Evolutionary conservation across 2,888 invertebrate species (phyloP), one percentile per base, ranked within the genome.

Genomic region (Heliconius erato): DNA sequence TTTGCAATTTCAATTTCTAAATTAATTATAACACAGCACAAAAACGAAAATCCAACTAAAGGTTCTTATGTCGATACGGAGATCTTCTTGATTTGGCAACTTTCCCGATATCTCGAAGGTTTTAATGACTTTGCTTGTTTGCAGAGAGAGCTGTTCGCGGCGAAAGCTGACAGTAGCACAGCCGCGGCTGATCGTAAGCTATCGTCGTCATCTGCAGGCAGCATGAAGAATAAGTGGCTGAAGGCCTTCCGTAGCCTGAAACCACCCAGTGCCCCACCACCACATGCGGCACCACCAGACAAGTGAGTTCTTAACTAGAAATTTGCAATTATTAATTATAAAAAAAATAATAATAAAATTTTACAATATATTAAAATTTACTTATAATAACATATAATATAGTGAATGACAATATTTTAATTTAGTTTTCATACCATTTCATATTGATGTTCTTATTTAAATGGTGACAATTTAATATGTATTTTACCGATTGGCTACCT

Each of bases 181-280:
- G 95, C 97, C 88, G 96, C 97, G 90, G 96, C 97, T 88, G 98
- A 98, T 94, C 97, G 98, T 86, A 98, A 98, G 96, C 97, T 98
- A 96, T 98, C 98, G 71, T 97, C 98, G 79, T 97, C 98, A 83
- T 98, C 98, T 87, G 97, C 98, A 87, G 98, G 98, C 90, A 98
- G 98, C 94, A 99, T 99, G 97, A 99, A 99, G 96, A 98, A 98
- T 92, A 99, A 99, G 97, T 99, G 99, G 99, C 96, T 99, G 90
- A 99, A 99, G 95, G 99, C 99, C 86, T 99, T 99, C 96, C 98
- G 98, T 93, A 99, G 98, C 94, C 97, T 99, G 87, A 99, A 99
- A 95, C 98, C 98, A 69, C 98, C 98, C 88, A 97, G 97, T 87
- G 97, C 96, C 84, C 96, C 96, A 78, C 95, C 93, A 84, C 96